Conservation (phyloP, 2,113 vertebrate species). For the Piprites chloris region DNA sequence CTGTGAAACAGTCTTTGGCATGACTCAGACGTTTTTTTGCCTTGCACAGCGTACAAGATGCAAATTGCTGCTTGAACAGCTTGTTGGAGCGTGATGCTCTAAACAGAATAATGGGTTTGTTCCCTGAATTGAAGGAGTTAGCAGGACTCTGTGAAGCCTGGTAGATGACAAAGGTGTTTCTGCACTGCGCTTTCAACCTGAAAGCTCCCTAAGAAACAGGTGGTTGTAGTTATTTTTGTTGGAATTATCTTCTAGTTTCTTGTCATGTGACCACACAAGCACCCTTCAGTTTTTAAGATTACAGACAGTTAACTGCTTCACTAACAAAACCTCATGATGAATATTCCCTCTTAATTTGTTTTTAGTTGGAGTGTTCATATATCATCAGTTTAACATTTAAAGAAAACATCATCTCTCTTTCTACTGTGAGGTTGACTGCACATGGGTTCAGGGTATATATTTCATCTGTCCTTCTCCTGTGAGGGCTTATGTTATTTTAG, state of each 20-base stretch:
- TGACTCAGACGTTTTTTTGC: background rate
- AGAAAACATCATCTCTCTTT: background rate
- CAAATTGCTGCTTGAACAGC: background rate
- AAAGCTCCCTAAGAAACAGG: background rate
- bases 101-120: background rate
- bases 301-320: background rate
- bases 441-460: background rate
- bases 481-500: background rate
- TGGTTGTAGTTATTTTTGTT: background rate
- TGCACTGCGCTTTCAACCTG: background rate
- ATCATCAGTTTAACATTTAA: background rate
- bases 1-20: background rate
- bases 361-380: background rate
- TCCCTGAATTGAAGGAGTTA: background rate
- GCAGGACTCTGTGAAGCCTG: background rate
- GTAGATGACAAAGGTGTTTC: background rate
- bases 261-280: background rate
- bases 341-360: background rate
- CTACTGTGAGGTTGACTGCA: background rate
- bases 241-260: background rate
- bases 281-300: background rate
- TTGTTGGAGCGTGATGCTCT: background rate
- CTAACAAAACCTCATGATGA: background rate
- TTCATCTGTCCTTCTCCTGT: background rate
- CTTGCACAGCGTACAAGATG: background rate